Percentiles rank a stretch among this genome's conserved stretches.
Conservation (phyloP, 2,797 vertebrate genomes). For the Cryptoblepharus egeriae region DNA sequence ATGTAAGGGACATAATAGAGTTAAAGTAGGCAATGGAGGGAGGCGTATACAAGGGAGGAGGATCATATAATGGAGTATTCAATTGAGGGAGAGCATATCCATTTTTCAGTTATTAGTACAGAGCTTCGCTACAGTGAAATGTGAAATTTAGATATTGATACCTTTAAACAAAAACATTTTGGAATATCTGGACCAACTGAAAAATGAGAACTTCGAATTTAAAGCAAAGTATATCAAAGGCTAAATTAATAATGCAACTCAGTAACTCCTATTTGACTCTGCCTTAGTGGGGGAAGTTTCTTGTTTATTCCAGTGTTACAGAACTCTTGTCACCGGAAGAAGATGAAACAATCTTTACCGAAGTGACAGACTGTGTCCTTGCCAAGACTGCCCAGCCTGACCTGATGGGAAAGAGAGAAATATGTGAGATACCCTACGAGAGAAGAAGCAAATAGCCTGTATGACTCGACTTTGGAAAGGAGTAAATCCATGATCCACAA, state of each 20-base stretch:
- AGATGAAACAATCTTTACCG: background rate
- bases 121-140: too few species aligned
- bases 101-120: too few species aligned
- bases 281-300: background rate
- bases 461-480: background rate
- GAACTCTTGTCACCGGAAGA: background rate
- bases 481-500: background rate
- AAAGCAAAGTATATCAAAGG: background rate
- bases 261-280: background rate
- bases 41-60: too few species aligned
- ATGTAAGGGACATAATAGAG: too few species aligned
- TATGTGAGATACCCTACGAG: background rate
- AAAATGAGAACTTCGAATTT: background rate
- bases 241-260: background rate
- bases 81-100: too few species aligned
- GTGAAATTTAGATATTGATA: background rate
- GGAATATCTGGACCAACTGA: background rate
- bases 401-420: background rate
- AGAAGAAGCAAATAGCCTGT: background rate
- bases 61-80: too few species aligned
- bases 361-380: background rate
- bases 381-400: background rate
- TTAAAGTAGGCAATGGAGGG: too few species aligned
- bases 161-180: background rate
- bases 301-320: background rate